phyloP scores from a whole-genome alignment of 2,797 vertebrate genomes.

The Coregonus suidteri region DNA sequence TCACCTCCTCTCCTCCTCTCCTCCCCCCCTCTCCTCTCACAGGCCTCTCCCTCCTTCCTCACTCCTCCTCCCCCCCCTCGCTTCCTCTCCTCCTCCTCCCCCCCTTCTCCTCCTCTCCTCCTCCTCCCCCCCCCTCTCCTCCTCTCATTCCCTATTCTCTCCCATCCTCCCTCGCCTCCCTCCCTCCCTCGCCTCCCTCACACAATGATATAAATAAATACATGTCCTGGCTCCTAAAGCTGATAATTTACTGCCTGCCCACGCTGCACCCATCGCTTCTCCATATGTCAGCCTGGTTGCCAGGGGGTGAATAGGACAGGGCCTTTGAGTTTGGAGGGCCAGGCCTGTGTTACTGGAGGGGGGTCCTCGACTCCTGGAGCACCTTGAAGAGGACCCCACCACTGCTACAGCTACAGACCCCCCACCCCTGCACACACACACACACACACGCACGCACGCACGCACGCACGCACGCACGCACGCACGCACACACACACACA shows the following conservation, averaged over 20 bases:
- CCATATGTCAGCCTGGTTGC: constrained; percentile 72
- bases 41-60: too few relatives aligned
- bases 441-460: neutral
- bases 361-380: constrained; percentile 74
- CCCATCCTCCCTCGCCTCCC: too few relatives aligned
- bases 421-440: neutral
- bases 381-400: constrained; percentile 73
- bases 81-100: too few relatives aligned
- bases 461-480: too few relatives aligned
- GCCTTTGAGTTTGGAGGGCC: constrained; percentile 75
- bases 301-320: constrained; percentile 68
- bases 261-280: constrained; percentile 70
- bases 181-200: constrained; percentile 53
- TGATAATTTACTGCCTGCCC: constrained; percentile 78
- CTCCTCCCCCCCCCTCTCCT: neutral
- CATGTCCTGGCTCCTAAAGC: constrained; percentile 58
- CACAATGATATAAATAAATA: constrained; percentile 81
- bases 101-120: too few relatives aligned
- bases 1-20: too few relatives aligned
- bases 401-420: constrained; percentile 16
- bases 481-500: neutral
- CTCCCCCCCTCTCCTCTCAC: too few relatives aligned
- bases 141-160: neutral
- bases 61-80: too few relatives aligned
- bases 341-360: constrained; percentile 76